phyloP scores from a whole-genome alignment of 2,113 vertebrate genomes.

The Carollia perspicillata region DNA sequence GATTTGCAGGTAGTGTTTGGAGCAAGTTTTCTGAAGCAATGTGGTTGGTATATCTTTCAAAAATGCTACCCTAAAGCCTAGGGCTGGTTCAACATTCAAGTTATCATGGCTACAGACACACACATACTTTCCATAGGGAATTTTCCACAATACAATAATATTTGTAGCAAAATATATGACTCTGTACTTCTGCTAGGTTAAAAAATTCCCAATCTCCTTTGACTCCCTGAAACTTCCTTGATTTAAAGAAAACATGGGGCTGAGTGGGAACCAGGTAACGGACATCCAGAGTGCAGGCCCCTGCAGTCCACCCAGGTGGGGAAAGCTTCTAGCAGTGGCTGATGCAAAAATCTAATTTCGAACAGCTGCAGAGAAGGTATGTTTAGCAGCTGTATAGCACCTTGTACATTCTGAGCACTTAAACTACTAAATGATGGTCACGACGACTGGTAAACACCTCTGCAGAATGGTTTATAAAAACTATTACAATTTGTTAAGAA shows the following conservation, averaged over 20 bases:
- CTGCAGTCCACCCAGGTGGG: constrained; percentile 1
- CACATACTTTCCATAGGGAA: constrained; percentile 33
- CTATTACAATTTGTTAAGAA: constrained; percentile 53
- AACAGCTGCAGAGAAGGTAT: constrained; percentile 10
- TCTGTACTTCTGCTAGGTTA: constrained; percentile 76
- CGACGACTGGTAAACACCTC: constrained; percentile 57
- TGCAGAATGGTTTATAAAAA: constrained; percentile 61
- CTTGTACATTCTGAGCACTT: constrained; percentile 69
- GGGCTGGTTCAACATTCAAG: constrained; percentile 75
- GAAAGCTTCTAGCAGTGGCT: constrained; percentile 39
- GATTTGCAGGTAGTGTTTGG: constrained; percentile 16
- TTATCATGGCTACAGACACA: constrained; percentile 59
- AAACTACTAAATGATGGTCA: constrained; percentile 14
- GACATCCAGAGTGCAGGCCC: constrained; percentile 3
- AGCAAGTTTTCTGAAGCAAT: constrained; percentile 56
- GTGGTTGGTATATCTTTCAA: constrained; percentile 55
- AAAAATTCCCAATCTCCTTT: constrained; percentile 77
- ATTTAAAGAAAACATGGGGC: constrained; percentile 58
- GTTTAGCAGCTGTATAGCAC: constrained; percentile 61
- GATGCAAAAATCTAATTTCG: constrained; percentile 28
- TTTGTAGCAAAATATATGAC: constrained; percentile 77
- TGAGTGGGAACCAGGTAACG: constrained; percentile 15
- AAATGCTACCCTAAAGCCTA: constrained; percentile 60
- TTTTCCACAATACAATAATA: constrained; percentile 73
- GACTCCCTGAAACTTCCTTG: constrained; percentile 81